Evolutionary conservation across 2,797 vertebrate genomes (phyloP).

Genomic region (Acrossocheilus fasciatus): DNA sequence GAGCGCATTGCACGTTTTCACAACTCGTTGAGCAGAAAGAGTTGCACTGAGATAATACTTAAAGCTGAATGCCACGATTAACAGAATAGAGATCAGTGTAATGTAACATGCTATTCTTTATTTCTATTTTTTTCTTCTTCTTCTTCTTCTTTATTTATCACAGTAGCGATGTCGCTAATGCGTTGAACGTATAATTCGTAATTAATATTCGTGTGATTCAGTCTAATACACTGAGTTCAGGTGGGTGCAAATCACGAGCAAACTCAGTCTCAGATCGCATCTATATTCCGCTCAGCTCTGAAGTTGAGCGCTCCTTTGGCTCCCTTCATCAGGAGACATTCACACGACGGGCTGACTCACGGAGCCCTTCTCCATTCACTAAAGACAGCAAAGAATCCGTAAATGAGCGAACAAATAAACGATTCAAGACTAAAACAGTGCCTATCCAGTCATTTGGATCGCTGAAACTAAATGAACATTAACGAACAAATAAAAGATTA

Average conservation of each 20-base stretch:
- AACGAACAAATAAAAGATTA: background rate
- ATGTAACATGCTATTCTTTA: background rate
- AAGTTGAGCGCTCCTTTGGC: constrained; percentile 80
- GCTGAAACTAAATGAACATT: background rate
- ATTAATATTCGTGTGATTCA: constrained; percentile 8
- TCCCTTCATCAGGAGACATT: constrained; percentile 63
- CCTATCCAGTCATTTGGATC: background rate
- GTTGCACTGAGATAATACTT: background rate
- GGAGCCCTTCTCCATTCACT: constrained; percentile 31
- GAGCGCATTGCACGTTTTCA: background rate
- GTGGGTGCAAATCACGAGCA: constrained; percentile 68
- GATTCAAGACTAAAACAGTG: background rate
- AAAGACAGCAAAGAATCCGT: background rate
- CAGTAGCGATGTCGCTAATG: background rate
- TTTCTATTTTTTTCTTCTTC: background rate
- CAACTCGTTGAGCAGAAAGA: background rate
- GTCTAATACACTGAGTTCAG: constrained; percentile 19
- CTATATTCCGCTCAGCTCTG: constrained; percentile 84
- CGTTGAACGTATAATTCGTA: too few species aligned
- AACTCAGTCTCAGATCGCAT: constrained; percentile 75
- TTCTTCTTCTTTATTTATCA: background rate
- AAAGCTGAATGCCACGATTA: background rate
- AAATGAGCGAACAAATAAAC: constrained; percentile 23
- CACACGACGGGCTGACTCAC: constrained; percentile 62
- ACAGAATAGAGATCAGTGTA: background rate